Base-by-base conservation (phyloP, 30 jellyfish, hydroid and myxozoan genomes). In the Hydra vulgaris region DNA sequence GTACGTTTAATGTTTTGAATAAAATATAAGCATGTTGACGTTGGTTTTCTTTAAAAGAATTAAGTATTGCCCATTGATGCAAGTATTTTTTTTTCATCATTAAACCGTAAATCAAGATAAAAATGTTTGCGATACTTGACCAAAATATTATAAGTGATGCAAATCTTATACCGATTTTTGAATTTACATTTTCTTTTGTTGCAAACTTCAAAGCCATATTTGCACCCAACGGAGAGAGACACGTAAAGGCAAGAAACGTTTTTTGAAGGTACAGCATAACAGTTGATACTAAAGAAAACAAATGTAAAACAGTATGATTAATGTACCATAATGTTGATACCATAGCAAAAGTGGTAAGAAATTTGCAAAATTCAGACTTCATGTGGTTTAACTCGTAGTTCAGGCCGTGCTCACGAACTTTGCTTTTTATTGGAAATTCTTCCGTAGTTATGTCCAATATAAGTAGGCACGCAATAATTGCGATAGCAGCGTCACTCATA, bases 401-500 rank as follows among this genome's bases (percentile, higher is more conserved):
- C 27, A 80, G 70, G 1, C 87, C 87, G 40, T 80, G 23, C 27
- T 3, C 66, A n/a, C 71, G 8, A 20, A 80, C 84, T 21, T 21
- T 0, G 16, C 26, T 25, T 80, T 23, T 66, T 26, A 53, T 23
- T 8, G 87, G 87, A 54, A 80, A 80, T 17, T 70, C 81, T 80
- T 80, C 87, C 5, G 71, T 80, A 18, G 87, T 80, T 3, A 80
- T 80, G 0, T 80, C 87, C 8, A 80, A 72, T 1, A 80, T 80
- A 21, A 80, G 27, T 61, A 80, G 40, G 27, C 87, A 80, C 21
- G 87, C 87, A 19, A 80, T 66, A n/a, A 80, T 80, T 0, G 87
- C 87, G 25, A 80, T 66, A 67, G 87, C 87, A 8, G 87, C 87
- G 52, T 80, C 87, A 23, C 81, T 66, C 87, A 80, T 80, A 19